These are phyloP conservation scores for Sycobia sp. DNA, from an alignment of 1,140 invertebrate genomes.

Conservation along the genomic window DNA sequence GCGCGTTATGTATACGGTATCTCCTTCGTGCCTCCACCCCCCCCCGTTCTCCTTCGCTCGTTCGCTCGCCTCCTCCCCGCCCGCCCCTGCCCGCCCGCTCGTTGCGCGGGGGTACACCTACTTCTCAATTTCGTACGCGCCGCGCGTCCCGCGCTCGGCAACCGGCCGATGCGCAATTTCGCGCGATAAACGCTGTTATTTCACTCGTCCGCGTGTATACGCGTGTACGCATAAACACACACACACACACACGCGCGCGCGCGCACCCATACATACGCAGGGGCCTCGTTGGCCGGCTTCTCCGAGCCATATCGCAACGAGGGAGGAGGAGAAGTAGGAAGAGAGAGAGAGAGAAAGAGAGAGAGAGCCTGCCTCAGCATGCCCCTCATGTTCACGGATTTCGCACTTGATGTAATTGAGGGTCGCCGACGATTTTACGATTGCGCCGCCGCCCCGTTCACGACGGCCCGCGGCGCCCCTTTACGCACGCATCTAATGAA, in stretches of 20 bases:
- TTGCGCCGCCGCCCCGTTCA: constrained; percentile 11
- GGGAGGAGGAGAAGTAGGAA: not conserved
- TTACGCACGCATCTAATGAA: constrained; percentile 18
- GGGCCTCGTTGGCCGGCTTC: no score
- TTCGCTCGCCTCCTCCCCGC: no score
- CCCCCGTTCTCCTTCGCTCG: no score
- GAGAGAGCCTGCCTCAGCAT: not conserved
- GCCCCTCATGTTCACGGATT: constrained; percentile 36
- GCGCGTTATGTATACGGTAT: no score
- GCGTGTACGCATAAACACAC: no score
- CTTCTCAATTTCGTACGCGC: not conserved
- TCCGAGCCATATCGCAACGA: not conserved
- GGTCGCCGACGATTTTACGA: constrained; percentile 37
- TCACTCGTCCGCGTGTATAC: no score
- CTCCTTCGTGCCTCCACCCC: no score
- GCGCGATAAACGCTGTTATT: constrained; percentile 40
- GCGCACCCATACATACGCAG: no score
- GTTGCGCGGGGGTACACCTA: no score
- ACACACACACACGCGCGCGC: no score
- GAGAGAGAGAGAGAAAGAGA: constrained; percentile 3
- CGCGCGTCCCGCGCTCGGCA: constrained; percentile 29
- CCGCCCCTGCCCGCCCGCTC: no score
- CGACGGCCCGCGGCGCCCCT: not conserved
- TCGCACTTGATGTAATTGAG: constrained; percentile 32
- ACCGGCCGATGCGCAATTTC: constrained; percentile 37